Base-by-base conservation (phyloP, 2,113 vertebrate species). In the Podiceps cristatus region DNA sequence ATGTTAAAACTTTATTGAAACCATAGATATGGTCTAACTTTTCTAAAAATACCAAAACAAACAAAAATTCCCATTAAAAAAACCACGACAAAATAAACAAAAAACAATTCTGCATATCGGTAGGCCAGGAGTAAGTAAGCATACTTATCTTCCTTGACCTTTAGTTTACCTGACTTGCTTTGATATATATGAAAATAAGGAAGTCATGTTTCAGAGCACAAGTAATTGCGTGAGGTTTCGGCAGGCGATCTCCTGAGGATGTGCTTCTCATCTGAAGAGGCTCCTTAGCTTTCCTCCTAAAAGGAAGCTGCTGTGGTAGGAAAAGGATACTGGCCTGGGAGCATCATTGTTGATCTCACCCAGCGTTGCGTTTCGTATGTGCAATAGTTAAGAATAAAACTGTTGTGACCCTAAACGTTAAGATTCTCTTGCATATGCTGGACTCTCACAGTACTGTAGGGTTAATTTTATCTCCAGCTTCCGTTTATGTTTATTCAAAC, bases 21-120 rank as follows among this genome's bases (percentile, higher is more conserved):
- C 29, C 14, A 49, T 10, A 35, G 29, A 29, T 44, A 35, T 13
- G 9, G 35, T 69, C 6, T 91, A 44, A 28, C 7, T 56, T 75
- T 19, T 74, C 44, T 55, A 3, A 58, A 76, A 71, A 82, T 0
- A 0, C 0, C 4, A 1, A 47, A 80, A 8, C 1, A 66, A 83
- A 42, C 5, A 7, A 93, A 72, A 66, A 8, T 13, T 88, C n/a
- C 8, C 24, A 33, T 75, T 50, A 27, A 53, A 80, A 83, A 53
- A 4, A 2, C 4, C 27, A 35, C 4, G 1, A 11, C 35, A 45
- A 93, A 31, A 8, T 11, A 81, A 91, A 37, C 5, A 4, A 28
- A 71, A 58, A 33, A 7, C 8, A 9, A 11, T 20, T 50, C 15
- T 52, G 25, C 5, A 2, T 25, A 17, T 25, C 23, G 59, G n/a